phyloP scores from a whole-genome alignment of 2,797 vertebrate species.

The Hemibagrus guttatus region DNA sequence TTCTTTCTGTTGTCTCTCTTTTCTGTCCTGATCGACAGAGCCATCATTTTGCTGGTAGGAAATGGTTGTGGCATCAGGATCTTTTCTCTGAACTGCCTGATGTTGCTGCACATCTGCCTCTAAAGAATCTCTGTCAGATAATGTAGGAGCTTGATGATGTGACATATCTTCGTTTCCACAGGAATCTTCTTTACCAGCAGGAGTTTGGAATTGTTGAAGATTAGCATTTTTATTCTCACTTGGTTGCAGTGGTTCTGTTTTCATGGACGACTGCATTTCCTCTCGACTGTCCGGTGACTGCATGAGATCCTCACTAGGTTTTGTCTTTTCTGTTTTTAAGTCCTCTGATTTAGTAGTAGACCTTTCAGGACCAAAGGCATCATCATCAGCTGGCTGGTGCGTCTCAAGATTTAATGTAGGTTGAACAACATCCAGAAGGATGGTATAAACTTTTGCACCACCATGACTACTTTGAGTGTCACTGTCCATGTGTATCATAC shows the following conservation, averaged over 20 bases:
- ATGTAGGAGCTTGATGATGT: too few species aligned
- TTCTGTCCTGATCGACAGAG: background rate
- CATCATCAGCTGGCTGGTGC: background rate
- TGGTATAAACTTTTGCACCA: slow-evolving; percentile 37
- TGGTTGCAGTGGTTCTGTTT: background rate
- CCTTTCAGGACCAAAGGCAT: background rate
- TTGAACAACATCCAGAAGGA: slow-evolving; percentile 46
- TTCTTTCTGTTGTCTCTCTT: background rate
- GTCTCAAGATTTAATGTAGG: background rate
- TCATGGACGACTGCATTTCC: background rate
- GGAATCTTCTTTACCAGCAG: too few species aligned
- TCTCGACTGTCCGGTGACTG: background rate
- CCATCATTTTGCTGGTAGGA: background rate
- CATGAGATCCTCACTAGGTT: background rate
- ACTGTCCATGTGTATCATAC: background rate
- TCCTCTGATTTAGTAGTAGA: too few species aligned
- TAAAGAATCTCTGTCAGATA: too few species aligned
- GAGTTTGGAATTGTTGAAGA: too few species aligned
- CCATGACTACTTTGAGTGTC: background rate
- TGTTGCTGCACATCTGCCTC: background rate
- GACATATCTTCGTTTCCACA: too few species aligned
- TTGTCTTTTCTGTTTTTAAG: too few species aligned
- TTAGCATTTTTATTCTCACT: too few species aligned
- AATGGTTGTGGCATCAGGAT: background rate
- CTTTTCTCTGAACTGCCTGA: background rate